Conservation (phyloP, 2,113 vertebrate species). For the Procavia capensis region DNA sequence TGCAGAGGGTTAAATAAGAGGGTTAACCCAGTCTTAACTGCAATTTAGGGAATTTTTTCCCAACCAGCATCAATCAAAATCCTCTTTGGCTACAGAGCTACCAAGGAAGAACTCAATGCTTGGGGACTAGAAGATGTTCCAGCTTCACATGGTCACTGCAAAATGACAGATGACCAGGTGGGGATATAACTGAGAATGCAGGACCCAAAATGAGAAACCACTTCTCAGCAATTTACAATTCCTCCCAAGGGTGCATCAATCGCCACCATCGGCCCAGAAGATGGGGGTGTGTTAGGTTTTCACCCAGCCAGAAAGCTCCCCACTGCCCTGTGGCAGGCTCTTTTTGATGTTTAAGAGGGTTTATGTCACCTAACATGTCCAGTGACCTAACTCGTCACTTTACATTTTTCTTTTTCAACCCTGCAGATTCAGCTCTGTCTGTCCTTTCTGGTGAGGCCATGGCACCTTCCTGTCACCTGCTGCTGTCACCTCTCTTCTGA, state of each 20-base stretch:
- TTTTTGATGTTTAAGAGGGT: not conserved
- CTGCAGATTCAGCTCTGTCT: not conserved
- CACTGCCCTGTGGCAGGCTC: not conserved
- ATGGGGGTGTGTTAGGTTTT: not conserved
- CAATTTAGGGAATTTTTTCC: not conserved
- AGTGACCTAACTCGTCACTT: not conserved
- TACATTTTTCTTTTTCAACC: not conserved
- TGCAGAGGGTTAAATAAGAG: too few species aligned
- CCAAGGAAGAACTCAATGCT: not conserved
- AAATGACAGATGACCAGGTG: too few species aligned
- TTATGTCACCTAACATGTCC: not conserved
- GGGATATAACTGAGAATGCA: not conserved
- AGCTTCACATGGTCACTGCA: not conserved
- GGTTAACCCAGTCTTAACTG: not conserved
- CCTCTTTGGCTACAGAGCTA: not conserved
- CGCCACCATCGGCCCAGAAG: not conserved
- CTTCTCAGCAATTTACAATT: not conserved
- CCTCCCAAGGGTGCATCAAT: not conserved
- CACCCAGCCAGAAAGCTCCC: too few species aligned
- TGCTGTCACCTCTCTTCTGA: not conserved
- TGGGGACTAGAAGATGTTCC: not conserved
- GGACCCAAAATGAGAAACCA: too few species aligned
- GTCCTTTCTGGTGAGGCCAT: not conserved
- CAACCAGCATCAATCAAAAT: not conserved
- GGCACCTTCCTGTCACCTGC: not conserved